A percentile compares a stretch with the other conserved stretches of the same genome.
These are phyloP conservation scores for Tipula vernalis DNA, from an alignment of 2,888 invertebrate species.

Conservation along the genomic window DNA sequence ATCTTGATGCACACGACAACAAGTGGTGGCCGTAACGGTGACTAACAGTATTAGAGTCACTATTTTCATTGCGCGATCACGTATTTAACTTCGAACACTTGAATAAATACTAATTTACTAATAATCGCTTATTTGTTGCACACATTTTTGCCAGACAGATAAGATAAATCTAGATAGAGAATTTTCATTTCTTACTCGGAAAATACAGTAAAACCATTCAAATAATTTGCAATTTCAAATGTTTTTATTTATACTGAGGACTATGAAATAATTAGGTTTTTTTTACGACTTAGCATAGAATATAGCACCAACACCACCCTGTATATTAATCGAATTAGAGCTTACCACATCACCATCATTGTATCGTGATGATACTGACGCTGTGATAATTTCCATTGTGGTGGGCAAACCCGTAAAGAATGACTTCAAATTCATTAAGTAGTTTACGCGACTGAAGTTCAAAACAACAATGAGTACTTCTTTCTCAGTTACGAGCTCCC, in stretches of 20 bases:
- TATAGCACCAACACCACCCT: constrained; percentile 39
- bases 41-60: not conserved
- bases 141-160: not conserved
- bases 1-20: not conserved
- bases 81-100: not conserved
- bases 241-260: not conserved
- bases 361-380: constrained; percentile 28
- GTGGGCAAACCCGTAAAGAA: constrained; percentile 22
- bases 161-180: not conserved
- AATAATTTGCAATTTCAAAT: not conserved
- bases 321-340: constrained; percentile 34
- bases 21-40: not conserved
- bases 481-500: not conserved
- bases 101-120: not conserved
- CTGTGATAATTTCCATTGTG: constrained; percentile 29
- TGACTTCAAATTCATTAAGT: constrained; percentile 35
- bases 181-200: not conserved
- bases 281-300: constrained; percentile 23
- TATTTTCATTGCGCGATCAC: not conserved
- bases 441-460: constrained; percentile 39
- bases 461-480: constrained; percentile 32
- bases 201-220: not conserved
- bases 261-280: too few species aligned
- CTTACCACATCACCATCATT: constrained; percentile 23
- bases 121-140: not conserved